Base-by-base conservation (phyloP, 2,797 vertebrate species). In the Uromys caudimaculatus region DNA sequence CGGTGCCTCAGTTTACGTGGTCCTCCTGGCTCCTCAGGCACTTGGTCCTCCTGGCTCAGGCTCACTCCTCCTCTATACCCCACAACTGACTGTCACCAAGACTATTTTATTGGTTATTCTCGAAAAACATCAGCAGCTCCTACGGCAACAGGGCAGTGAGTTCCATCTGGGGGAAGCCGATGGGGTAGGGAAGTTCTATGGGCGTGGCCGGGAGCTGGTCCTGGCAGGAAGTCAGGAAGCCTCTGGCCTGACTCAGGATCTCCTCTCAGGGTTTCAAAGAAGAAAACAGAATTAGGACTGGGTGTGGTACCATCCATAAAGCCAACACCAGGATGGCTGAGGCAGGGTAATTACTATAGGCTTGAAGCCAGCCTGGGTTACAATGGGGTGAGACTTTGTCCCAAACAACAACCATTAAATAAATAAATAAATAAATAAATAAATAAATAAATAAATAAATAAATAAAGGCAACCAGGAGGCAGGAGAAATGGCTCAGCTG, bases 51-150 rank as follows among this genome's bases (percentile, higher is more conserved):
- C 38, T 8, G 11, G 38, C 41, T 47, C 56, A 62, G 41, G 32
- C 73, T 60, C 71, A 24, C 32, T n/a, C 4, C 41, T 21, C 21
- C 13, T 58, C 52, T 4, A 21, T 38, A 16, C 19, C 69, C 32
- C 13, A 52, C 54, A 84, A 62, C 19, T 29, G 56, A 21, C 44
- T 81, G 83, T 84, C 69, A 35, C 67, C 29, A 78, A 8, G 73
- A 52, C 78, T 83, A 21, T 88, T 97, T 87, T 73, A 77, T 73
- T 79, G 73, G 71, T 12, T 14, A 41, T 88, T 60, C 75, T 81
- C 79, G 56, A 81, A 83, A 93, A 89, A 14, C 67, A 89, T 1
- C 38, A 89, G 29, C 29, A 76, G 71, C 12, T 77, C 12, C 27
- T 50, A 8, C 6, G 27, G 54, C 21, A 89, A 75, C 32, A 41